phyloP scores from a whole-genome alignment of 2,113 vertebrate species.

The Dicrurus megarhynchus region DNA sequence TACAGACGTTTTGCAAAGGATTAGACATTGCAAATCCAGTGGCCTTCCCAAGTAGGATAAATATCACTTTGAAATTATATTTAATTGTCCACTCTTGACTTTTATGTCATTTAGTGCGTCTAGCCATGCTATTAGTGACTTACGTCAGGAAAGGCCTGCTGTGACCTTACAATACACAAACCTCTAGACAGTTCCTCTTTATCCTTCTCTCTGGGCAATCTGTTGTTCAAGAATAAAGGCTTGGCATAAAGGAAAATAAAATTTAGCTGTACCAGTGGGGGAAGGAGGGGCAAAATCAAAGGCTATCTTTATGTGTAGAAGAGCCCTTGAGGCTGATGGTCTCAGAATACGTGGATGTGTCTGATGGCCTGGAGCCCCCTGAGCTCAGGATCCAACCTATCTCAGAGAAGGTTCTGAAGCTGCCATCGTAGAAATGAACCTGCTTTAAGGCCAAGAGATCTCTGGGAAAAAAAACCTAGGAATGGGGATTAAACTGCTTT shows the following conservation, averaged over 20 bases:
- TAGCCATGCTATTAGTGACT: constrained; percentile 4
- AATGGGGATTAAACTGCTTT: background rate
- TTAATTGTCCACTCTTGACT: constrained; percentile 13
- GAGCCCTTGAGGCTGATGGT: background rate
- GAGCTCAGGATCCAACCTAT: background rate
- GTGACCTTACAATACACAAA: background rate
- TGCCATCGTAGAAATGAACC: background rate
- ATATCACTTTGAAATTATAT: background rate
- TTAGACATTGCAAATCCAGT: background rate
- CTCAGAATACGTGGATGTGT: background rate
- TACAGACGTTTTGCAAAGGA: background rate
- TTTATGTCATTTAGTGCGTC: background rate
- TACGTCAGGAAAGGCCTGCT: background rate
- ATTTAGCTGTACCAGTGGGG: background rate
- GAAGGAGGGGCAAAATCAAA: background rate
- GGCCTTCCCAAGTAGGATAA: background rate
- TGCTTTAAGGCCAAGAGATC: background rate
- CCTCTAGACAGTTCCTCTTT: background rate
- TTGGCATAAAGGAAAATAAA: background rate
- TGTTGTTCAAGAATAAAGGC: background rate
- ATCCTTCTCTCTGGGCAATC: background rate
- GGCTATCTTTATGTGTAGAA: background rate
- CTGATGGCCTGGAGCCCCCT: background rate
- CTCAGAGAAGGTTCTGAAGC: background rate
- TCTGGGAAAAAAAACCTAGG: background rate